These are phyloP conservation scores for Grus americana DNA, from an alignment of 2,113 vertebrate genomes.

Conservation along the genomic window DNA sequence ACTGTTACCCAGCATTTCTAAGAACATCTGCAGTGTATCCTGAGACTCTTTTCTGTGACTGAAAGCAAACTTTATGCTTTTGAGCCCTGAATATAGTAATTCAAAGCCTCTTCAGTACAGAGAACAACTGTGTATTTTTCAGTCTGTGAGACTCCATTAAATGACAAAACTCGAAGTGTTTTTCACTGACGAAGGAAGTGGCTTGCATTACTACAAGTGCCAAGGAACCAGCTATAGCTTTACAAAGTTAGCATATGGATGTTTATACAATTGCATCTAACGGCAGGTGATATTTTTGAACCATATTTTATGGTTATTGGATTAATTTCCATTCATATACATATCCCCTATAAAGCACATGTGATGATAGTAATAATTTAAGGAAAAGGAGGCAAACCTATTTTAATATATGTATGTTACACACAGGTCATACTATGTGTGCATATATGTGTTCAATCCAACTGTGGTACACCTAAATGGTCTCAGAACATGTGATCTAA, in stretches of 20 bases:
- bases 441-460: not conserved
- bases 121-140: not conserved
- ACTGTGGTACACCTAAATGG: not conserved
- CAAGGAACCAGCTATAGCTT: not conserved
- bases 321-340: not conserved
- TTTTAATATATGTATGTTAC: fast-evolving
- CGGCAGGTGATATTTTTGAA: not conserved
- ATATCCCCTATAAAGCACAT: not conserved
- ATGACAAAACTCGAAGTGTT: not conserved
- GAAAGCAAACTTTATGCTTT: not conserved
- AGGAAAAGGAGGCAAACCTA: not conserved
- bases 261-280: not conserved
- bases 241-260: not conserved
- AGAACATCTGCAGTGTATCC: not conserved
- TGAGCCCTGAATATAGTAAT: slow-evolving; percentile 2
- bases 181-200: not conserved
- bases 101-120: slow-evolving; percentile 7
- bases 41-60: not conserved
- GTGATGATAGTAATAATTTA: not conserved
- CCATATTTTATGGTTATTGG: not conserved
- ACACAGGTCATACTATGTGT: not conserved
- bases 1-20: not conserved
- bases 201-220: not conserved
- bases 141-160: not conserved
- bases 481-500: not conserved